Percentiles rank a stretch among this genome's conserved stretches.
phyloP scores from a whole-genome alignment of 2,113 vertebrate species.

The Geococcyx californianus region DNA sequence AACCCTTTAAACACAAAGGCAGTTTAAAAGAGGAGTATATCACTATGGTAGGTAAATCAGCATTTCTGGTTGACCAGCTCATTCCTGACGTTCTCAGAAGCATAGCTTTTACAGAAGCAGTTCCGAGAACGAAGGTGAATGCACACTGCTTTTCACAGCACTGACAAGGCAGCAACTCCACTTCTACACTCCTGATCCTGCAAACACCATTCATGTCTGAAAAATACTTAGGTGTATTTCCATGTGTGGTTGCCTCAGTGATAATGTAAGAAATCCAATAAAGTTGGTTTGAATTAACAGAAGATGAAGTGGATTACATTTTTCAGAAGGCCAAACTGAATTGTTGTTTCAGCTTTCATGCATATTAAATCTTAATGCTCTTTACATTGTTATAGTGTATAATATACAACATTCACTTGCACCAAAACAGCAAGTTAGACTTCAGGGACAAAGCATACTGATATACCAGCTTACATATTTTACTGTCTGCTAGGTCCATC shows the following conservation, averaged over 20 bases:
- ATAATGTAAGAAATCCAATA: background rate
- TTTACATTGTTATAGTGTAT: background rate
- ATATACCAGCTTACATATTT: background rate
- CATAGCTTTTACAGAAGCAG: background rate
- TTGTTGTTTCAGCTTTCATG: background rate
- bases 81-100: background rate
- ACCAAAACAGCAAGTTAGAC: background rate
- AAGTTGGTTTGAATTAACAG: background rate
- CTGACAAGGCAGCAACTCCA: background rate
- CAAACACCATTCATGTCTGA: background rate
- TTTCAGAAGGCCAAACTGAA: background rate
- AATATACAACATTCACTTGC: background rate
- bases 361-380: background rate
- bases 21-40: background rate
- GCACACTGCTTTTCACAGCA: slow-evolving; percentile 16
- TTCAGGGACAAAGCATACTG: background rate
- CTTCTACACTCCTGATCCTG: background rate
- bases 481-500: background rate
- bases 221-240: background rate
- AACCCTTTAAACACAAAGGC: background rate
- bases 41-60: background rate
- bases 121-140: background rate
- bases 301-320: background rate
- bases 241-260: background rate
- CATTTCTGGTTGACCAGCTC: background rate